phyloP scores from a whole-genome alignment of 2,888 invertebrate genomes.

The Acanthoscelides obtectus region DNA sequence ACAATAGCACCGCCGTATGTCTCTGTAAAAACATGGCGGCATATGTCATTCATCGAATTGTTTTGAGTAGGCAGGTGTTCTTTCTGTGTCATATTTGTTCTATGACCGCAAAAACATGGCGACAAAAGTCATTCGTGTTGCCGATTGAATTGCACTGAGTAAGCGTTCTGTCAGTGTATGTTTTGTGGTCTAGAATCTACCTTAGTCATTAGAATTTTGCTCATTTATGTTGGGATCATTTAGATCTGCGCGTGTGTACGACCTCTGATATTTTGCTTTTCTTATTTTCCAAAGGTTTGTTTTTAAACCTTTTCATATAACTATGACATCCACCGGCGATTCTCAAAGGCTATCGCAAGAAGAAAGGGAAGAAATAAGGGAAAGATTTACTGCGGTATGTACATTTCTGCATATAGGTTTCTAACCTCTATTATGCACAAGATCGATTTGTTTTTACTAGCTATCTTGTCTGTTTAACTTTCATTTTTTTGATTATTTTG shows the following conservation, averaged over 20 bases:
- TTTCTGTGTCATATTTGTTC: no score
- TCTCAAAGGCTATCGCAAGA: constrained; percentile 59
- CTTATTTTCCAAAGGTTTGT: neutral
- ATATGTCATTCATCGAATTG: no score
- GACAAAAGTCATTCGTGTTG: no score
- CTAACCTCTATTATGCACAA: neutral
- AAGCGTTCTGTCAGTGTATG: no score
- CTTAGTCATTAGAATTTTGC: no score
- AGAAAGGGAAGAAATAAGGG: constrained; percentile 69
- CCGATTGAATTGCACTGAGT: no score
- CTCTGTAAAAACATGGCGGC: no score
- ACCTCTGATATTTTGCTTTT: neutral
- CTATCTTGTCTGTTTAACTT: neutral
- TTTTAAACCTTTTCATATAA: neutral
- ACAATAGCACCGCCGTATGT: no score
- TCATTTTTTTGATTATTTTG: neutral
- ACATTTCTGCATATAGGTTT: neutral
- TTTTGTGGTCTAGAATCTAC: no score
- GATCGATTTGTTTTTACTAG: neutral
- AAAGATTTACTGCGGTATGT: constrained; percentile 71
- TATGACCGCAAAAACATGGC: no score
- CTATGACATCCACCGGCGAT: constrained; percentile 19
- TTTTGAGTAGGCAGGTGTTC: no score
- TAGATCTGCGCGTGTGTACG: neutral
- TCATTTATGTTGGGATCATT: no score